Percentiles rank a stretch among this genome's conserved stretches.
Evolutionary conservation across 2,888 invertebrate genomes (phyloP).

Genomic region (Morinoia aosen): DNA sequence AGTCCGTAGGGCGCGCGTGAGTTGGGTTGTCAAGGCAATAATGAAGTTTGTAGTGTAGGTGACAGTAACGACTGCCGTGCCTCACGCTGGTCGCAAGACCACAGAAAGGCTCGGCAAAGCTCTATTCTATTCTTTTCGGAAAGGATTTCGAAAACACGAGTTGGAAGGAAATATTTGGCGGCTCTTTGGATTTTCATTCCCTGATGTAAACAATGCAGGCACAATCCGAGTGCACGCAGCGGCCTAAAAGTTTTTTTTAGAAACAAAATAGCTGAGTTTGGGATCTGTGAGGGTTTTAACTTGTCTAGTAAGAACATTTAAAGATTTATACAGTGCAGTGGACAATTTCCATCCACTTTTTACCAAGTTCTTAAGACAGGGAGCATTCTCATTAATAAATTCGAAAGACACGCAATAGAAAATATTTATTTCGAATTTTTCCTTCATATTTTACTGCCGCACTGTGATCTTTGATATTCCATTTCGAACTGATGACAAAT

Average conservation of each 20-base stretch:
- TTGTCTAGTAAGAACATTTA: neutral
- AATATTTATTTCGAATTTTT: no score
- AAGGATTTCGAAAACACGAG: conserved; percentile 45
- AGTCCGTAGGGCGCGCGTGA: neutral
- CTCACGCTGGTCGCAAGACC: conserved; percentile 24
- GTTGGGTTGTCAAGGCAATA: conserved; percentile 49
- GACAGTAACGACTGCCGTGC: conserved; percentile 18
- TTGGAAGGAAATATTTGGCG: neutral
- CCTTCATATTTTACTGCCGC: no score
- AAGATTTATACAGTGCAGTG: no score
- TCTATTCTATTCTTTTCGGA: conserved; percentile 31
- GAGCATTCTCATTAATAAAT: no score
- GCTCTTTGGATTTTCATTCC: neutral
- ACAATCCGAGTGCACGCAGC: neutral
- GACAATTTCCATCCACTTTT: no score
- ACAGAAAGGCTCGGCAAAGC: conserved; percentile 30
- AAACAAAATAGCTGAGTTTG: neutral
- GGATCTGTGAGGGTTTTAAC: neutral
- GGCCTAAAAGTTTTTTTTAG: neutral
- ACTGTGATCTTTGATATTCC: no score
- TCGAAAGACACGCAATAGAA: no score
- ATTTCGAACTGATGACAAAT: no score
- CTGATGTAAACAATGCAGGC: neutral
- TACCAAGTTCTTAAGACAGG: no score
- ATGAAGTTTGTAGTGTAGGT: conserved; percentile 52